A percentile compares a stretch with the other conserved stretches of the same genome.
Conservation (phyloP, 2,113 vertebrate genomes). For the Daphoenositta chrysoptera region DNA sequence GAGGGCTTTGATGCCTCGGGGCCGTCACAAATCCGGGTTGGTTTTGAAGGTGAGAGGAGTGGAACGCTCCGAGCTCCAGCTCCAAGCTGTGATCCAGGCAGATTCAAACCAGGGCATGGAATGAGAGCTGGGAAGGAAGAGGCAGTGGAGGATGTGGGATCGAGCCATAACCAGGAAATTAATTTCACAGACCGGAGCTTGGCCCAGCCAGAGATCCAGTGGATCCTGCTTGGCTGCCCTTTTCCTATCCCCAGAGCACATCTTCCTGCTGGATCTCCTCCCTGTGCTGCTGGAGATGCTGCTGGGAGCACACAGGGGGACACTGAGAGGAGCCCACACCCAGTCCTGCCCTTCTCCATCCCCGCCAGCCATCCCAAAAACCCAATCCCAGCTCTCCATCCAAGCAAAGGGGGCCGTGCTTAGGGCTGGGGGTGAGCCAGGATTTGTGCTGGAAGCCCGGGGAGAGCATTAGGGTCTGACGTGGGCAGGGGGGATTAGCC, state of each 20-base stretch:
- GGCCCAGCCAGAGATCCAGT: not conserved
- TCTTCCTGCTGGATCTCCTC: not conserved
- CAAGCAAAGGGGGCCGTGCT: accelerated
- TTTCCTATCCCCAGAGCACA: accelerated
- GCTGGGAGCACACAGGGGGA: not conserved
- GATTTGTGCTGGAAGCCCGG: not conserved
- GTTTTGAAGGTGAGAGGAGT: not conserved
- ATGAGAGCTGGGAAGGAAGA: not conserved
- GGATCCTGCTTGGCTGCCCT: not conserved
- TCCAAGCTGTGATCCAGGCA: not conserved
- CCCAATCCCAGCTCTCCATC: accelerated
- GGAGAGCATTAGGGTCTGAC: constrained; percentile 9
- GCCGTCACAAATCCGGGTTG: accelerated
- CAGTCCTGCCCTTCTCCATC: not conserved
- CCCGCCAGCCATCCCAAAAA: not conserved
- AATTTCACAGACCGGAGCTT: not conserved
- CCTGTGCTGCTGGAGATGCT: not conserved
- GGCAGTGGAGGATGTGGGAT: not conserved
- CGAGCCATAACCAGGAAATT: not conserved
- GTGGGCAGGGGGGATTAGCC: not conserved
- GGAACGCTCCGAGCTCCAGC: not conserved
- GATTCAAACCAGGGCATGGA: not conserved
- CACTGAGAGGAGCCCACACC: not conserved
- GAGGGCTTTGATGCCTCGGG: not conserved
- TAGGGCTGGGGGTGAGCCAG: not conserved